These are phyloP conservation scores for Heliconius melpomene DNA, from an alignment of 1,140 invertebrate genomes.

Conservation along the genomic window DNA sequence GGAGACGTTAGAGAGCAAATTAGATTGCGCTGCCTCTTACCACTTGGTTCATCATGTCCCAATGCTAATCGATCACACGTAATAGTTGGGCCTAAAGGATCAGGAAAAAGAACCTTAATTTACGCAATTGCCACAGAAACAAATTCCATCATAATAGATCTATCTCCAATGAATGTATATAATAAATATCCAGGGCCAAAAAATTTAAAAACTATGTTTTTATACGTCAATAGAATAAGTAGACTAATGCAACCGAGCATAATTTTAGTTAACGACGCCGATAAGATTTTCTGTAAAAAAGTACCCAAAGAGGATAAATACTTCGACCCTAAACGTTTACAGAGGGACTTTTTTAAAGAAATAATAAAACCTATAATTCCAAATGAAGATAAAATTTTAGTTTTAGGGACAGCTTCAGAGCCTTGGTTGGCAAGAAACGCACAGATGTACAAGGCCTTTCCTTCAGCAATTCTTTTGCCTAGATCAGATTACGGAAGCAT, in stretches of 20 bases:
- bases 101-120: conserved; percentile 67
- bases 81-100: conserved; percentile 62
- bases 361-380: conserved; percentile 84
- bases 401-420: conserved; percentile 84
- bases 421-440: conserved; percentile 82
- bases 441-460: conserved; percentile 80
- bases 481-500: conserved; percentile 87
- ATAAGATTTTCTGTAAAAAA: conserved; percentile 92
- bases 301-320: conserved; percentile 82
- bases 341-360: conserved; percentile 85
- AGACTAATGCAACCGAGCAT: conserved; percentile 89
- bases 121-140: conserved; percentile 73
- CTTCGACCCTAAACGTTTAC: conserved; percentile 83
- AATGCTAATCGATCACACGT: conserved; percentile 58
- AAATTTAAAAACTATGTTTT: conserved; percentile 70
- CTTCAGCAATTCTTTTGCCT: conserved; percentile 85
- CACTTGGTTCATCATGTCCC: conserved; percentile 60
- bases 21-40: conserved; percentile 61
- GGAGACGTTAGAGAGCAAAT: conserved; percentile 72
- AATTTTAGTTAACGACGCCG: conserved; percentile 90
- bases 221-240: conserved; percentile 79
- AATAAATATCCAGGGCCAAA: conserved; percentile 69
- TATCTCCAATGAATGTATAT: conserved; percentile 68
- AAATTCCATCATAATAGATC: conserved; percentile 68
- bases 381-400: conserved; percentile 83